Evolutionary conservation across 2,888 invertebrate genomes (phyloP).

Genomic region (Osmoderma eremita): DNA sequence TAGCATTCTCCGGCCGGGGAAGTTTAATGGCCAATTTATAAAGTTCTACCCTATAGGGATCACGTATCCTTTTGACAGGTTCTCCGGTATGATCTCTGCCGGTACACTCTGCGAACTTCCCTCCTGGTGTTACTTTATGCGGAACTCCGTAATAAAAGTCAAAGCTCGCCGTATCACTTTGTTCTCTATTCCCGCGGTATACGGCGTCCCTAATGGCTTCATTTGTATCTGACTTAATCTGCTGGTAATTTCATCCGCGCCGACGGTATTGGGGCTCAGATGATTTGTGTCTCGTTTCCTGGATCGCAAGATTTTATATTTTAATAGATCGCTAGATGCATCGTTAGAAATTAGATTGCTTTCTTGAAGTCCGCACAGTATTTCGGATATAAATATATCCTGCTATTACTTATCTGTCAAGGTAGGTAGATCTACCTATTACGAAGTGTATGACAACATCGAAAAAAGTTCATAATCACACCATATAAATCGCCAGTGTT

Average conservation of each 20-base stretch:
- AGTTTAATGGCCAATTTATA: constrained; percentile 37
- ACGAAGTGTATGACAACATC: too few relatives aligned
- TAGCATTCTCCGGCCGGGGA: constrained; percentile 26
- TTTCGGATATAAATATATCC: too few relatives aligned
- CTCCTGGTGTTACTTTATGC: constrained; percentile 36
- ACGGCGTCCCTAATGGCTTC: constrained; percentile 21
- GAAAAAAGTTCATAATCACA: too few relatives aligned
- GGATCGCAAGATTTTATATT: neutral
- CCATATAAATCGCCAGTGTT: too few relatives aligned
- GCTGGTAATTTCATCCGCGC: constrained; percentile 12
- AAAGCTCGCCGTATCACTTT: constrained; percentile 18
- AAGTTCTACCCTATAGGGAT: constrained; percentile 34
- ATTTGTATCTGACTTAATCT: constrained; percentile 24
- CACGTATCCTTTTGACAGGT: constrained; percentile 32
- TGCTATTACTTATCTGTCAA: too few relatives aligned
- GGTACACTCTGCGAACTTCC: constrained; percentile 10
- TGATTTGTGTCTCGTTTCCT: constrained; percentile 10
- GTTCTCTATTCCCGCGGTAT: constrained; percentile 15
- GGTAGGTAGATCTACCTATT: too few relatives aligned
- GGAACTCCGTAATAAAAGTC: constrained; percentile 36
- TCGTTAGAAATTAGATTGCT: too few relatives aligned
- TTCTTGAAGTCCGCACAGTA: too few relatives aligned
- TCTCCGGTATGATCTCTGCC: constrained; percentile 12
- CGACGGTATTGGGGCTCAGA: constrained; percentile 2
- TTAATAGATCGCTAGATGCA: neutral